Evolutionary conservation across 2,888 invertebrate species (phyloP).

Genomic region (Orthosia incerta): DNA sequence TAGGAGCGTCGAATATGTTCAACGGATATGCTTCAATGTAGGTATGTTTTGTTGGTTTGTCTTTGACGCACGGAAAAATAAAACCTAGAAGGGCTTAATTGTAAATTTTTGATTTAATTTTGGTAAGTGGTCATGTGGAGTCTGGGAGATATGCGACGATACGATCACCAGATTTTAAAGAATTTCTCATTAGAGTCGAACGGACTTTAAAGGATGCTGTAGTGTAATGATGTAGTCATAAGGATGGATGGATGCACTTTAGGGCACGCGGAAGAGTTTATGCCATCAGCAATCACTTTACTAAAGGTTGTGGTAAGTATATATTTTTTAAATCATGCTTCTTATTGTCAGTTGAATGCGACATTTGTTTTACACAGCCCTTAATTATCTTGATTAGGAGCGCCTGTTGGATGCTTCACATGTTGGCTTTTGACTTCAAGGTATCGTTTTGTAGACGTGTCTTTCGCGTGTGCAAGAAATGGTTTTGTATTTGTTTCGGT

Average conservation of each 20-base stretch:
- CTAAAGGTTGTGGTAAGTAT: too few relatives aligned
- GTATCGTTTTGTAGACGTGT: slow-evolving; percentile 18
- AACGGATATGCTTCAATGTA: slow-evolving; percentile 34
- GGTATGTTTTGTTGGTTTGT: slow-evolving; percentile 16
- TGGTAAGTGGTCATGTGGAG: slow-evolving; percentile 22
- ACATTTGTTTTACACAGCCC: slow-evolving; percentile 83
- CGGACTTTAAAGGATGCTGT: too few relatives aligned
- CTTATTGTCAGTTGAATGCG: slow-evolving; percentile 73
- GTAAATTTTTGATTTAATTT: slow-evolving; percentile 21
- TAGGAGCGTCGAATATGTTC: slow-evolving; percentile 73
- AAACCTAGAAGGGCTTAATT: slow-evolving; percentile 8
- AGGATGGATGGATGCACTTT: too few relatives aligned
- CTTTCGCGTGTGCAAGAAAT: background rate
- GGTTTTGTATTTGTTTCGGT: too few relatives aligned
- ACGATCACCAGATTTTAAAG: background rate
- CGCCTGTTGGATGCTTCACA: slow-evolving; percentile 60
- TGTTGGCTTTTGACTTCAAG: slow-evolving; percentile 32
- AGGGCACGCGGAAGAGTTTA: background rate
- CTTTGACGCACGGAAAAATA: background rate
- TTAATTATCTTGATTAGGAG: slow-evolving; percentile 86
- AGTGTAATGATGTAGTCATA: too few relatives aligned
- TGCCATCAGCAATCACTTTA: background rate
- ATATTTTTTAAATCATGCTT: too few relatives aligned
- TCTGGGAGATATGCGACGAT: background rate
- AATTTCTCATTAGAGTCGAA: background rate